Percentiles rank a stretch among this genome's conserved stretches.
Conservation (phyloP, 2,113 vertebrate genomes). For the Chamaea fasciata region DNA sequence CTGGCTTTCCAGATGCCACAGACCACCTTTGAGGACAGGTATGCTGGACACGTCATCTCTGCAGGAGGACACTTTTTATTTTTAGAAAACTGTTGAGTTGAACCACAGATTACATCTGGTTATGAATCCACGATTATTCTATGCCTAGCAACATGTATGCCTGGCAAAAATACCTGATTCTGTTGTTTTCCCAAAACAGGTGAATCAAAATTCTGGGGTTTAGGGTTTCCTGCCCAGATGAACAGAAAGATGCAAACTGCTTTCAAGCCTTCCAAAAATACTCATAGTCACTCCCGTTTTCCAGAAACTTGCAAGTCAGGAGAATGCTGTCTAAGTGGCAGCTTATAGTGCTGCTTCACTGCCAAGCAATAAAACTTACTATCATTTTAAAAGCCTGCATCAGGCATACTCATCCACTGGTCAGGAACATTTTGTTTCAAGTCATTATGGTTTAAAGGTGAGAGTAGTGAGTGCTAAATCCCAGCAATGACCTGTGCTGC, state of each 20-base stretch:
- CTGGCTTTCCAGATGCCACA: not conserved
- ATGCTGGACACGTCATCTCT: not conserved
- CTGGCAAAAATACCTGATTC: not conserved
- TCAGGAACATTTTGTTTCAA: not conserved
- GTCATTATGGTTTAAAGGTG: not conserved
- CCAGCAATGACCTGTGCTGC: not conserved
- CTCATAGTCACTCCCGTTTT: not conserved
- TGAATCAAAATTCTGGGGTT: not conserved
- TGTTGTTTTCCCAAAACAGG: not conserved
- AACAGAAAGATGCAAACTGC: not conserved
- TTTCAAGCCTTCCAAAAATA: not conserved
- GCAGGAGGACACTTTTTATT: not conserved
- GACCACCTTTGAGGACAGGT: not conserved
- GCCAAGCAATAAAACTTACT: not conserved
- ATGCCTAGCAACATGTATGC: rapidly evolving
- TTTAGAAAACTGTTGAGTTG: not conserved
- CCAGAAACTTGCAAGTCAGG: not conserved
- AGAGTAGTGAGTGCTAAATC: not conserved
- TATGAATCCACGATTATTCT: not conserved
- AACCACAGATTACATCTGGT: not conserved
- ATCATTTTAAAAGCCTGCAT: not conserved
- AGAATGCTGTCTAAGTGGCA: not conserved
- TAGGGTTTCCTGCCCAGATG: not conserved
- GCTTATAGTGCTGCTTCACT: not conserved
- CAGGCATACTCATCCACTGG: not conserved